These are phyloP conservation scores for Olivierus martensii DNA, from an alignment of 1,140 invertebrate genomes.

Conservation along the genomic window DNA sequence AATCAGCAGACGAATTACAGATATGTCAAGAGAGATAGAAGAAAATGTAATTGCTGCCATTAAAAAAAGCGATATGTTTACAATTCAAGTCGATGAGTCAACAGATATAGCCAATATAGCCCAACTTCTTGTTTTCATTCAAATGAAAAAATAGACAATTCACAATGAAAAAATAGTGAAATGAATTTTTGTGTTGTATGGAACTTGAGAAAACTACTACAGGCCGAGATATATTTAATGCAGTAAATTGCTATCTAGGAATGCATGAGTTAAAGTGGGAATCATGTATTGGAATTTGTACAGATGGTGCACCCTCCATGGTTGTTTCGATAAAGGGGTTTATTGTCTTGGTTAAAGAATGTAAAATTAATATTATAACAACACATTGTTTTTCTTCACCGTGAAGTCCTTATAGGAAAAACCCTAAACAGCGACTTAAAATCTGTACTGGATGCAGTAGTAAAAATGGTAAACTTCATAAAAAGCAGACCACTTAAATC, in stretches of 20 bases:
- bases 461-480: constrained; percentile 22
- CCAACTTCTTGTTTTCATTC: neutral
- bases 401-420: too few species aligned
- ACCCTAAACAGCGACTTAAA: too few species aligned
- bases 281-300: constrained; percentile 21
- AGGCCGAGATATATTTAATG: too few species aligned
- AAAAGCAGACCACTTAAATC: constrained; percentile 20
- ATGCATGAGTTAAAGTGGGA: constrained; percentile 11
- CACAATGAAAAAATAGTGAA: too few species aligned
- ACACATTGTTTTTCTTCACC: too few species aligned
- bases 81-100: neutral
- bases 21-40: neutral
- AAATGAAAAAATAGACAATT: too few species aligned
- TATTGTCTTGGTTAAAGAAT: constrained; percentile 17
- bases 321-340: constrained; percentile 19
- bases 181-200: too few species aligned
- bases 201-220: too few species aligned
- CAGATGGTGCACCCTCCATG: constrained; percentile 24
- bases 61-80: neutral
- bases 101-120: neutral
- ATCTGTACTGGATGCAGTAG: constrained; percentile 8
- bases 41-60: neutral
- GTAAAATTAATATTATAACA: too few species aligned
- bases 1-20: neutral
- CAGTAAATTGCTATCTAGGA: too few species aligned